A percentile compares a stretch with the other conserved stretches of the same genome.
Evolutionary conservation across 2,113 vertebrate species (phyloP).

Genomic region (Anoura caudifer): DNA sequence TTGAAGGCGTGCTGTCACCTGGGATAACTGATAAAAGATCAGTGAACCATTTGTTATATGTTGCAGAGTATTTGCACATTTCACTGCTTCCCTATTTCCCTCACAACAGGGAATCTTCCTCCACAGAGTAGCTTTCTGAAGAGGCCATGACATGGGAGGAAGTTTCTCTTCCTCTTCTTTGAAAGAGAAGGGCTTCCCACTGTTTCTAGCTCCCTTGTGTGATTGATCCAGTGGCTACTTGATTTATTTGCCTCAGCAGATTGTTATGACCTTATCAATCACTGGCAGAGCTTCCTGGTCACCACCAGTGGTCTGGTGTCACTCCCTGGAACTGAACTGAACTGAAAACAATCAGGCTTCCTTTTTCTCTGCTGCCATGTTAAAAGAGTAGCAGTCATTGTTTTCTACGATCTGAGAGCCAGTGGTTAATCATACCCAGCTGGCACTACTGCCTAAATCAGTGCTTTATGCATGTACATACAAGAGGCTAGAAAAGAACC

Average conservation of each 20-base stretch:
- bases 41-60: constrained; percentile 52
- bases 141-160: constrained; percentile 20
- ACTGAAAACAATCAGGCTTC: not conserved
- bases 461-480: not conserved
- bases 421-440: not conserved
- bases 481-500: not conserved
- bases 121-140: constrained; percentile 53
- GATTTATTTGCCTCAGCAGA: not conserved
- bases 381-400: not conserved
- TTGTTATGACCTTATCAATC: not conserved
- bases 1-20: constrained; percentile 38
- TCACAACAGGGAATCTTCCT: constrained; percentile 51
- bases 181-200: not conserved
- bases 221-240: not conserved
- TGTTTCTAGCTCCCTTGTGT: not conserved
- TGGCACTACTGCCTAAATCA: not conserved
- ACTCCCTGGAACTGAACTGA: not conserved
- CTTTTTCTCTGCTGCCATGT: not conserved
- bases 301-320: constrained; percentile 22
- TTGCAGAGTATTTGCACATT: constrained; percentile 27
- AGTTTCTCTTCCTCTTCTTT: constrained; percentile 17
- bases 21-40: constrained; percentile 13
- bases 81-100: constrained; percentile 59
- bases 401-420: not conserved
- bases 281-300: not conserved